Evolutionary conservation across 2,888 invertebrate genomes (phyloP).

Genomic region (Argyra leucocephala): DNA sequence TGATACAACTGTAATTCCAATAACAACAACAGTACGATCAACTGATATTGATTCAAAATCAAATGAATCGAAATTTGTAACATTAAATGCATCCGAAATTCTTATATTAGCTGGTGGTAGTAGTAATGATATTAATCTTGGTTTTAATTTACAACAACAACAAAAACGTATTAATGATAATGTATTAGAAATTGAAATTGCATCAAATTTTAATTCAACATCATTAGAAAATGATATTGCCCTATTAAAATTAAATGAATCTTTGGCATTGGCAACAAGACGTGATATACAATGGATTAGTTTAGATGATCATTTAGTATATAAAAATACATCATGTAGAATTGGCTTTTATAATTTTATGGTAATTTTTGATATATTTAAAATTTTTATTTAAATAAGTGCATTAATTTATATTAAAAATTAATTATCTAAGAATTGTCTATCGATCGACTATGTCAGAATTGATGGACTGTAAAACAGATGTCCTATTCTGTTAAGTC

Average conservation of each 20-base stretch:
- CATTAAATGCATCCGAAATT: conserved; percentile 21
- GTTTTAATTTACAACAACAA: conserved; percentile 1
- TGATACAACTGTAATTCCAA: not conserved
- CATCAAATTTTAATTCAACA: conserved; percentile 22
- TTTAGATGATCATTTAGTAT: conserved; percentile 25
- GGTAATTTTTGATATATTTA: conserved; percentile 2
- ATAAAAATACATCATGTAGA: conserved; percentile 24
- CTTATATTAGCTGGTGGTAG: conserved; percentile 25
- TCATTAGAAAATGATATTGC: conserved; percentile 30
- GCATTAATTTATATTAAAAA: too few species aligned
- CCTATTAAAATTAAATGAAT: conserved; percentile 25
- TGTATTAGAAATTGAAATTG: conserved; percentile 23
- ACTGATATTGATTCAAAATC: not conserved
- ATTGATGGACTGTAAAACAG: too few species aligned
- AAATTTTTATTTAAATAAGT: not conserved
- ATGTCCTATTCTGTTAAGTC: too few species aligned
- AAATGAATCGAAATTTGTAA: not conserved
- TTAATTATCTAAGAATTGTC: too few species aligned
- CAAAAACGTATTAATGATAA: conserved; percentile 17
- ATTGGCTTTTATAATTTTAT: not conserved
- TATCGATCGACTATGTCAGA: too few species aligned
- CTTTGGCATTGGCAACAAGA: conserved; percentile 26
- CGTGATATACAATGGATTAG: conserved; percentile 30
- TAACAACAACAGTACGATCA: not conserved
- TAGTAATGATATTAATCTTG: conserved; percentile 17